Percentiles rank a stretch among this genome's conserved stretches.
phyloP scores from a whole-genome alignment of 2,888 invertebrate species.

The Drosophila birchii region DNA sequence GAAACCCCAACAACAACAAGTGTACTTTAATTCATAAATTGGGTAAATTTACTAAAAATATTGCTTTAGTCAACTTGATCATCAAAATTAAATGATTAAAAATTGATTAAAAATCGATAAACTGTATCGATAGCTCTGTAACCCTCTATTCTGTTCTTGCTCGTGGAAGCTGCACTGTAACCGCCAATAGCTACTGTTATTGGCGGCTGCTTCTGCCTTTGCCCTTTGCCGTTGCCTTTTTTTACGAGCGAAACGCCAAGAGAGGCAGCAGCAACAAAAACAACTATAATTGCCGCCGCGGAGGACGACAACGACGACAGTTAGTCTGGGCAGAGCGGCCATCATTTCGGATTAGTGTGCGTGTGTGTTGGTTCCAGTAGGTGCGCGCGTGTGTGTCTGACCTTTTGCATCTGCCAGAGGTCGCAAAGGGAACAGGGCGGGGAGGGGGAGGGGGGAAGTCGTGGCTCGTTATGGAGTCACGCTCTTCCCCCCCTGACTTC shows the following conservation, averaged over 20 bases:
- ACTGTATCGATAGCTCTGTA: too few species aligned
- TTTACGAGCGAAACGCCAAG: constrained; percentile 7
- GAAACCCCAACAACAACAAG: not conserved
- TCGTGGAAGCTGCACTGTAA: not conserved
- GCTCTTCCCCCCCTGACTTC: constrained; percentile 47
- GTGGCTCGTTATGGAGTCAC: constrained; percentile 79
- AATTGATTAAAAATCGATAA: too few species aligned
- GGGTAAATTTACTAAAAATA: not conserved
- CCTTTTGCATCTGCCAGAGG: constrained; percentile 80
- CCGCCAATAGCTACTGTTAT: constrained; percentile 7
- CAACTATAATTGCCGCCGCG: constrained; percentile 28
- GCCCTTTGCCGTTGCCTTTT: constrained; percentile 1
- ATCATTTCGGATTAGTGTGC: constrained; percentile 75
- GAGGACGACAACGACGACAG: constrained; percentile 60
- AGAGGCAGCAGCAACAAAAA: constrained; percentile 7
- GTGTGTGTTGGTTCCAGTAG: constrained; percentile 15
- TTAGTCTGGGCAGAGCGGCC: constrained; percentile 73
- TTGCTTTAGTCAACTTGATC: not conserved
- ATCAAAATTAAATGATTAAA: not conserved
- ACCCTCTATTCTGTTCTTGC: not conserved
- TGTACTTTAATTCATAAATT: not conserved
- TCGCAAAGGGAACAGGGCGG: constrained; percentile 36
- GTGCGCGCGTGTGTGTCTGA: constrained; percentile 56
- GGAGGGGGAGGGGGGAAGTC: constrained; percentile 46
- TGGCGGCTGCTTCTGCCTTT: constrained; percentile 1